These are phyloP conservation scores for Parnassius smintheus DNA, from an alignment of 2,888 invertebrate genomes.

Conservation along the genomic window DNA sequence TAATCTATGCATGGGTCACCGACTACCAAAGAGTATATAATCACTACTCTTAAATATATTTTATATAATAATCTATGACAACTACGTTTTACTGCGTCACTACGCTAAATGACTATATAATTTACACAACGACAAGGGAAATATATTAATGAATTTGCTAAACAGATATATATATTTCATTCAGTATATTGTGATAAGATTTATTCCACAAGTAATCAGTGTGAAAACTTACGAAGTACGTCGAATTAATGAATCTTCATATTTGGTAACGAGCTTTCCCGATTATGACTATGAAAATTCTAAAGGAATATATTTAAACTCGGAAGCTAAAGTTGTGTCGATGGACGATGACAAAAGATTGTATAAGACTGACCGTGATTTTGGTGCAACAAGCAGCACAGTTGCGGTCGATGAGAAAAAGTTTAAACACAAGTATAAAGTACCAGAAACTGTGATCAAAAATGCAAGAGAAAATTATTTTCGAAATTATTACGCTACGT, in stretches of 20 bases:
- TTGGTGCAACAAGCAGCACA: conserved; percentile 28
- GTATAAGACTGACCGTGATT: conserved; percentile 7
- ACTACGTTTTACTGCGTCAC: too few species aligned
- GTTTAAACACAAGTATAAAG: conserved; percentile 37
- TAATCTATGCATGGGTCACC: too few species aligned
- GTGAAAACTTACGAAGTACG: conserved; percentile 63
- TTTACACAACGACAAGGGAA: too few species aligned
- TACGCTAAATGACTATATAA: too few species aligned
- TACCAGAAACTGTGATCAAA: conserved; percentile 49
- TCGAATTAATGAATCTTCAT: conserved; percentile 59
- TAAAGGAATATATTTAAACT: conserved; percentile 24
- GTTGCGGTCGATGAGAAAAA: conserved; percentile 41
- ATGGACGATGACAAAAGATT: conserved; percentile 34
- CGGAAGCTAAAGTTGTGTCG: conserved; percentile 27
- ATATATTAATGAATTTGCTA: conserved; percentile 33
- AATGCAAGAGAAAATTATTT: conserved; percentile 64
- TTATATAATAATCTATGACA: too few species aligned
- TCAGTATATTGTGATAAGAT: conserved; percentile 46
- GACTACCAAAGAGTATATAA: too few species aligned
- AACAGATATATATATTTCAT: conserved; percentile 45
- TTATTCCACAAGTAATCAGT: conserved; percentile 43
- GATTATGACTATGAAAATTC: conserved; percentile 44
- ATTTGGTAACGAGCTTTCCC: conserved; percentile 57
- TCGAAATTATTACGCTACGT: conserved; percentile 43
- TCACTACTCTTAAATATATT: too few species aligned